A percentile compares a stretch with the other conserved stretches of the same genome.
Evolutionary conservation across 2,888 invertebrate genomes (phyloP).

Genomic region (Synergus japonicus): DNA sequence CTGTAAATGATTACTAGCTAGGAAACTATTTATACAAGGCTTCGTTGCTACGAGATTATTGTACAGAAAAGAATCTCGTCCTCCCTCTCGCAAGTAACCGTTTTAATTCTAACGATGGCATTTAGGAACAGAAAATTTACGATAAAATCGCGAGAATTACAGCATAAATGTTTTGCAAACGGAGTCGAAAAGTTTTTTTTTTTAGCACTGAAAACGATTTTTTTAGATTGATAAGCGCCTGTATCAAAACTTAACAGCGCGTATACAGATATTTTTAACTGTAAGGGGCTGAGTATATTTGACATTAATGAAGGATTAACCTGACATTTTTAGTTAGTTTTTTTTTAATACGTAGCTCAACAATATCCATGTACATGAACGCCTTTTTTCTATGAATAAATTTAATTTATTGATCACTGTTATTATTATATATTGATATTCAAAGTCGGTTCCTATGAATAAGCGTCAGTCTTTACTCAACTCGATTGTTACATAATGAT

Average conservation of each 20-base stretch:
- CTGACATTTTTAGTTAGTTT: constrained; percentile 33
- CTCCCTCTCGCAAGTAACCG: background rate
- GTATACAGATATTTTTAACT: constrained; percentile 57
- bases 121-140: background rate
- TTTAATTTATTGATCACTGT: constrained; percentile 65
- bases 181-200: constrained; percentile 48
- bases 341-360: constrained; percentile 52
- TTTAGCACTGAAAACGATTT: constrained; percentile 56
- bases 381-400: constrained; percentile 69
- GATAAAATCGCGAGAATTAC: background rate
- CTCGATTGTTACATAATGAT: constrained; percentile 1
- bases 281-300: constrained; percentile 61
- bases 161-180: background rate
- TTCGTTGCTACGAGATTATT: constrained; percentile 10
- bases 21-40: constrained; percentile 52
- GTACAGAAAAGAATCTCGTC: constrained; percentile 28
- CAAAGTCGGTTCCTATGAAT: background rate
- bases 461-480: background rate
- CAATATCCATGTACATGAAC: constrained; percentile 65
- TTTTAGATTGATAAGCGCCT: constrained; percentile 52
- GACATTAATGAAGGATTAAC: constrained; percentile 50
- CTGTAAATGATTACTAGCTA: constrained; percentile 54
- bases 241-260: constrained; percentile 47
- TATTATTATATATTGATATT: constrained; percentile 32
- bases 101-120: constrained; percentile 8